Evolutionary conservation across 2,113 vertebrate species (phyloP).

Genomic region (Octodon degus): DNA sequence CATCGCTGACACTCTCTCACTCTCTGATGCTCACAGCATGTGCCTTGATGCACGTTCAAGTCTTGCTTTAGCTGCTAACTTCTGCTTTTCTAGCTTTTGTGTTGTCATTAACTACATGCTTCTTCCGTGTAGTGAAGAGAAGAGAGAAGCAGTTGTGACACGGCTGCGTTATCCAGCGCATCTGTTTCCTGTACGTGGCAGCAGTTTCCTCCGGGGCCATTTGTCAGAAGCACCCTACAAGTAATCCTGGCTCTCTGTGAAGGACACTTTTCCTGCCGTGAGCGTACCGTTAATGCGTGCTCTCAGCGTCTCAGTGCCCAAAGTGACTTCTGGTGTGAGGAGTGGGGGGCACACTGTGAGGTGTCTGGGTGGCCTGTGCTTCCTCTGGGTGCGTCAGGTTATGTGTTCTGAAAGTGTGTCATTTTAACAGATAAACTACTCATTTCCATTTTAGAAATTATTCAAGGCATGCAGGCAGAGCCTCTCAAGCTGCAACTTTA

Average conservation of each 20-base stretch:
- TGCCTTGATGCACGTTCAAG: not conserved
- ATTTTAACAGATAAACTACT: not conserved
- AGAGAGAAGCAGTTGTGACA: conserved; percentile 45
- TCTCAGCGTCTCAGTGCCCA: not conserved
- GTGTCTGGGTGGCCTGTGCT: not conserved
- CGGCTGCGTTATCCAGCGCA: conserved; percentile 23
- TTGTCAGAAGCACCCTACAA: not conserved
- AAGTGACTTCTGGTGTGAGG: conserved; percentile 14
- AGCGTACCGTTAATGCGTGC: not conserved
- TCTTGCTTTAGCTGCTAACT: not conserved
- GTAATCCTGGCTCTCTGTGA: not conserved
- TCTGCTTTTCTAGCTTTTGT: conserved; percentile 36
- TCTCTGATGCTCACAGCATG: not conserved
- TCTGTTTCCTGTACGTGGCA: conserved; percentile 66
- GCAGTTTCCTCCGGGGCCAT: not conserved
- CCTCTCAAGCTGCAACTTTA: not conserved
- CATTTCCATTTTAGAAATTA: conserved; percentile 8
- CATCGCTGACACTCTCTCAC: not conserved
- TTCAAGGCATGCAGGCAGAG: not conserved
- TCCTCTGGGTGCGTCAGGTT: not conserved
- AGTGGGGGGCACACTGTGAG: not conserved
- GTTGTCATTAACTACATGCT: conserved; percentile 13
- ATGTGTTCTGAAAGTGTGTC: not conserved
- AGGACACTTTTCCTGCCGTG: not conserved
- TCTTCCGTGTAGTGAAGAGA: conserved; percentile 12